Evolutionary conservation across 1,140 invertebrate genomes (phyloP), one percentile per base, ranked within the genome.

Genomic region (Drosophila tristis): DNA sequence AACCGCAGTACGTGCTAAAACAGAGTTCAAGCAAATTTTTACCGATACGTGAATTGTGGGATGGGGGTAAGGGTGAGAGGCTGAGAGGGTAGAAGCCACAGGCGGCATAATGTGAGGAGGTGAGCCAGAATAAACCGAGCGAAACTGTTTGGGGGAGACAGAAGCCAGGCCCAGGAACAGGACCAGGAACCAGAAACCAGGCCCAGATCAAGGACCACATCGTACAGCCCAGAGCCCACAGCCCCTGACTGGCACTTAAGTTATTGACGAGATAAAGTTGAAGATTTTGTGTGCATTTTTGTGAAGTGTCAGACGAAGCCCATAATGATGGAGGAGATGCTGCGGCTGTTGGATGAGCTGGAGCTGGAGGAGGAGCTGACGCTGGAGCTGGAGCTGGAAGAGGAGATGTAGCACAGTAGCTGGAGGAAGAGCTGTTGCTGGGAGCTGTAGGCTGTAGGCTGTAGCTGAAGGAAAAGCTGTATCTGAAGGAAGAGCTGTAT

Each of bases 211-310:
- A 63, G 53, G 56, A 39, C 68, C 35, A 35, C 2, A 31, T 31
- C 25, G 5, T 9, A 26, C 15, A 16, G 23, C 23, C 55, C 29
- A 16, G 11, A 47, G 16, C 23, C 55, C 29, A 16, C 11, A 47
- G 16, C 45, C n/a, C 60, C 61, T 53, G 72, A 39, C 62, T 75
- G 72, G 44, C 61, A 75, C 72, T 75, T 77, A 87, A 87, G 84
- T 89, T 87, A 87, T 87, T 87, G 84, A 87, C 84, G 85, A 84
- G 84, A 87, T 87, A 87, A 89, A 87, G 85, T 87, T 87, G 84
- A 87, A 78, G 84, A 87, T 89, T 87, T 87, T 89, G 79, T 87
- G 82, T 87, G 82, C 84, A 89, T 89, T 89, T 77, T 79, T 89
- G 82, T 86, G 79, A 87, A 87, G 82, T 89, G 82, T 63, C 82